Evolutionary conservation across 2,797 vertebrate species (phyloP).

Genomic region (Rhynchonycteris naso): DNA sequence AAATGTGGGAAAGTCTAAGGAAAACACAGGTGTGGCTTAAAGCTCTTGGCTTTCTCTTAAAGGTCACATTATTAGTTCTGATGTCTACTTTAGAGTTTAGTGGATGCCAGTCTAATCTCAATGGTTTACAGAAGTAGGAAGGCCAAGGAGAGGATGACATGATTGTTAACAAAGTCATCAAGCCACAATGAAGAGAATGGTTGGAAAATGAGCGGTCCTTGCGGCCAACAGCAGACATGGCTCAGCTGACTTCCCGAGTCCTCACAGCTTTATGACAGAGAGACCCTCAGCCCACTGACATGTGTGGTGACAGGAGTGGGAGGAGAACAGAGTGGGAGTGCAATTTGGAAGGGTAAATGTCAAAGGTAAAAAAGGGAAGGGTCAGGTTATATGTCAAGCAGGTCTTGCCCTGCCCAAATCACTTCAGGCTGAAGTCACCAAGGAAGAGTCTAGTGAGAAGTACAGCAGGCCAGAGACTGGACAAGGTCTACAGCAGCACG

Average conservation of each 20-base stretch:
- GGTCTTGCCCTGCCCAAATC: not conserved
- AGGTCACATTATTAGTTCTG: slow-evolving; percentile 21
- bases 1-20: not conserved
- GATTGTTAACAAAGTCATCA: not conserved
- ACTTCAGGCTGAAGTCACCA: not conserved
- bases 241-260: not conserved
- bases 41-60: not conserved
- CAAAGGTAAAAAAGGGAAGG: not conserved
- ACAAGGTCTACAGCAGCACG: not conserved
- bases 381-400: not conserved
- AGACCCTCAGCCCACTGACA: not conserved
- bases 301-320: not conserved
- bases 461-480: not conserved
- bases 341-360: not conserved
- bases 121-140: not conserved
- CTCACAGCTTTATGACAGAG: not conserved
- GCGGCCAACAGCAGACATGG: not conserved
- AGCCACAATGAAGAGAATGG: not conserved
- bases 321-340: not conserved
- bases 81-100: not conserved
- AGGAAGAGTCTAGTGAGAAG: not conserved
- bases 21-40: not conserved
- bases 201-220: not conserved
- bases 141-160: not conserved
- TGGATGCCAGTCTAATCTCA: not conserved